phyloP scores from a whole-genome alignment of 2,113 vertebrate genomes.

The Cheirogaleus medius region DNA sequence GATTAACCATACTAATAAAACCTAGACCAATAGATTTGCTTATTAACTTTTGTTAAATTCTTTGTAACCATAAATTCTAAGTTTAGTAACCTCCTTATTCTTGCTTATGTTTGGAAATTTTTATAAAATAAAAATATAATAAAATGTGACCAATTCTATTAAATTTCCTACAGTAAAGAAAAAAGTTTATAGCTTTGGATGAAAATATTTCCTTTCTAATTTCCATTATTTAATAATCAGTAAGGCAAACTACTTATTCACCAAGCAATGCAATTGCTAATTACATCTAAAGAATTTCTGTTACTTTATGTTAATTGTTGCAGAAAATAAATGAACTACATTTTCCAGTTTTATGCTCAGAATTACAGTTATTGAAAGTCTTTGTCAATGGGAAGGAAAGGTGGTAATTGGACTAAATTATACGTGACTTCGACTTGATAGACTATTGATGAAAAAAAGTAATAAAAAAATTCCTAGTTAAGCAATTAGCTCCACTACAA shows the following conservation, averaged over 20 bases:
- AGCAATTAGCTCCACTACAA: neutral
- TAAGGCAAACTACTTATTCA: neutral
- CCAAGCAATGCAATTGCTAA: neutral
- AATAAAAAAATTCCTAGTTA: neutral
- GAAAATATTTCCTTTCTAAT: neutral
- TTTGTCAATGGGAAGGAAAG: neutral
- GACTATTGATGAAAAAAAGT: neutral
- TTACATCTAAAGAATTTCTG: neutral
- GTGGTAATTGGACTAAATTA: neutral
- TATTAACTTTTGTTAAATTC: neutral
- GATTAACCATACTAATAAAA: neutral
- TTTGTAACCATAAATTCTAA: neutral
- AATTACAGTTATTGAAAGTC: neutral
- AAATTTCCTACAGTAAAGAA: neutral
- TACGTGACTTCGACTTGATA: neutral
- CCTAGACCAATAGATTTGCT: neutral
- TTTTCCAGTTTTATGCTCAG: neutral
- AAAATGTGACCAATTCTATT: neutral
- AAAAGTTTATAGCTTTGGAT: neutral
- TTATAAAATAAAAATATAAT: neutral
- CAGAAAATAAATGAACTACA: neutral
- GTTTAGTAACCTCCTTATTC: neutral
- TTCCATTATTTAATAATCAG: neutral
- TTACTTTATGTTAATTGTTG: neutral
- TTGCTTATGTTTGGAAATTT: neutral